Evolutionary conservation across 1,140 invertebrate genomes (phyloP), one percentile per base, ranked within the genome.

Genomic region (Leguminivora glycinivorella): DNA sequence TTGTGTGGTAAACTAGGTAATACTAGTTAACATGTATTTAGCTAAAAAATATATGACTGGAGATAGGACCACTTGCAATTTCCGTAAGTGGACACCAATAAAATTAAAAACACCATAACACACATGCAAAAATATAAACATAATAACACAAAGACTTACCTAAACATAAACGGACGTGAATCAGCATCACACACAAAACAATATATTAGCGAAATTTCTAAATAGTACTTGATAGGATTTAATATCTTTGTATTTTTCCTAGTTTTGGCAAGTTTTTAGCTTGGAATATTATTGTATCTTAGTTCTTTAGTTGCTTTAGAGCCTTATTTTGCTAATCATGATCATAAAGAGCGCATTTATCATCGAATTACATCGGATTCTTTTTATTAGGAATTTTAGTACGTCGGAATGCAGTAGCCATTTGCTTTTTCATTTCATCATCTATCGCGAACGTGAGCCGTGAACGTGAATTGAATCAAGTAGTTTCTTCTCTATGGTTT

Each of bases 361-460:
- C 88, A 91, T 91, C 78, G 74, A 87, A 89, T 90, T 85, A 90
- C 80, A 87, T 89, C 80, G 85, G 89, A 90, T 91, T 90, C 74
- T 85, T 86, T 83, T 85, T 78, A 70, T 70, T 81, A 81, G 76
- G 75, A 82, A 79, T 80, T 83, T 70, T 69, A 85, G 79, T 84
- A 84, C 83, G 88, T 83, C 83, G 83, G 83, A 85, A 88, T 84
- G 76, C 82, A 83, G 84, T 87, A 82, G 89, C 89, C 89, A 91
- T 91, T 91, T 91, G 88, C 89, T 89, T 91, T 89, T 88, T 85
- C 79, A 83, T 89, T 88, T 80, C 78, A 82, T 84, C 77, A 83
- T 83, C 75, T 69, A 63, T 73, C 56, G 26, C 6, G 6, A 58
- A 63, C 58, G 58, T 63, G 58, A 63, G 26, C 58, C 58, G 47